phyloP scores from a whole-genome alignment of 2,797 vertebrate species.

The Australoheros facetus region DNA sequence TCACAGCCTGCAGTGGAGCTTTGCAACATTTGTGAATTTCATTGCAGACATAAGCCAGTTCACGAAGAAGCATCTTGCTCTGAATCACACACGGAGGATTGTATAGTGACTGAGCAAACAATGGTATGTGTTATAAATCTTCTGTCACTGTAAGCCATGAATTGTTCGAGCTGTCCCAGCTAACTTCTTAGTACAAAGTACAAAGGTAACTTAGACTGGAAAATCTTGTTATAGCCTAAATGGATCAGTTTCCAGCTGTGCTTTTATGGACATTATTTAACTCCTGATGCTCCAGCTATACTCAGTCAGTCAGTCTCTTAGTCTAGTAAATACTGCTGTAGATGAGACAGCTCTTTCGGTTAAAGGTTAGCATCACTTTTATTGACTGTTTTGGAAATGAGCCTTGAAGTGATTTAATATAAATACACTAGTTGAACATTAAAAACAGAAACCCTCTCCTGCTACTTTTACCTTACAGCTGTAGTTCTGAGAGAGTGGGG shows the following conservation, averaged over 20 bases:
- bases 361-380: background rate
- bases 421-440: background rate
- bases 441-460: background rate
- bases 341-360: background rate
- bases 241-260: background rate
- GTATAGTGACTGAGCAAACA: conserved; percentile 17
- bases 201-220: background rate
- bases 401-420: background rate
- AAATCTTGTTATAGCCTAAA: background rate
- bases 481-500: background rate
- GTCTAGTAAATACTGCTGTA: background rate
- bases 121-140: background rate
- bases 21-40: conserved; percentile 4
- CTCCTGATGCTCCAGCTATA: background rate
- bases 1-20: background rate
- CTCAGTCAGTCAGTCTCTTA: background rate
- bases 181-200: background rate
- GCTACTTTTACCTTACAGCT: background rate
- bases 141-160: conserved; percentile 7
- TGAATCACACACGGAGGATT: conserved; percentile 11
- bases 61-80: background rate
- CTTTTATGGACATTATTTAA: background rate
- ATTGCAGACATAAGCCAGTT: background rate
- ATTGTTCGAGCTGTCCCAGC: conserved; percentile 13
- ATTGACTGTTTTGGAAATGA: background rate